Evolutionary conservation across 2,797 vertebrate species (phyloP), one percentile per base, ranked within the genome.

Genomic region (Pachyuromys duprasi): DNA sequence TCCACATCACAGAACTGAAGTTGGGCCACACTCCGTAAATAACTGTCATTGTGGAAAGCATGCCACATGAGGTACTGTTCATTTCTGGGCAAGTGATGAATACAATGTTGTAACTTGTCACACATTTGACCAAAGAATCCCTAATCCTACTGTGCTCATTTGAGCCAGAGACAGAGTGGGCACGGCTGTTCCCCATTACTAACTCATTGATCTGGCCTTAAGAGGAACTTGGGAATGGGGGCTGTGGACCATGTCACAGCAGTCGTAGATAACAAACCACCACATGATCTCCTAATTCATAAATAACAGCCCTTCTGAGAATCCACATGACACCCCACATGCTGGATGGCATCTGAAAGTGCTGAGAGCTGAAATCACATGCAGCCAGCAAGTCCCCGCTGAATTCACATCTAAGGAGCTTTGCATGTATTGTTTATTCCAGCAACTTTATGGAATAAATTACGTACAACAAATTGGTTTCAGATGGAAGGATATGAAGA

Each of bases 401-500:
- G 95, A 96, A 96, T 55, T 96, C 97, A 98, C 92, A 96, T 97
- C 94, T 94, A 93, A 97, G 95, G 95, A 97, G 86, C 75, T 96
- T 97, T 72, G 93, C 96, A 97, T 97, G 98, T 93, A 87, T 28
- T 93, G 87, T 97, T 98, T 98, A 98, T 98, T 96, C 96, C 97
- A 97, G 94, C 91, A 96, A 96, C 95, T 96, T 97, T 96, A 92
- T 96, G 93, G 98, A 98, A 90, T 96, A 97, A 98, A 98, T 98
- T 96, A 97, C 96, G 92, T 97, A 98, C 97, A 97, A 96, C 95
- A 89, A 97, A 96, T 86, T 90, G 95, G 95, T 86, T 97, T 96
- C 98, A 98, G 97, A 97, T 97, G 97, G 98, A 24, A 95, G 95
- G 83, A 75, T 91, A 72, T 94, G 97, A 98, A 96, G 72, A 97